Conservation (phyloP, 2,888 invertebrate genomes). For the Biston stratarius region DNA sequence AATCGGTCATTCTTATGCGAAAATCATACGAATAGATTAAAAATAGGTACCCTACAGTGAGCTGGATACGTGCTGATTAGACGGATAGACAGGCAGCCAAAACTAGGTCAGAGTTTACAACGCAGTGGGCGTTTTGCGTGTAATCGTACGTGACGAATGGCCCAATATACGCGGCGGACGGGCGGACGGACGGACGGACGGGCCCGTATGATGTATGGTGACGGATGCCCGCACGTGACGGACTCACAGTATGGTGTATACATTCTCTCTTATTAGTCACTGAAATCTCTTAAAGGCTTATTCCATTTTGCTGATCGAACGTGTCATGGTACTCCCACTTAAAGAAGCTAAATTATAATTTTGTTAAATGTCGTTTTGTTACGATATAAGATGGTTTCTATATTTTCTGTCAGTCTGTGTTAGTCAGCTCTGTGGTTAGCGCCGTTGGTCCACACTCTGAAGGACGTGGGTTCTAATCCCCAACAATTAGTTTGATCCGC, state of each 20-base stretch:
- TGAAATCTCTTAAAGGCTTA: background rate
- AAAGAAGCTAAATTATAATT: too few relatives aligned
- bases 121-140: constrained; percentile 33
- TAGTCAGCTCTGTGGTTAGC: too few relatives aligned
- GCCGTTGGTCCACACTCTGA: too few relatives aligned
- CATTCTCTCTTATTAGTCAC: background rate
- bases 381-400: background rate
- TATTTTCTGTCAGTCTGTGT: too few relatives aligned
- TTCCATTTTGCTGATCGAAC: background rate
- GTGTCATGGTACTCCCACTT: background rate
- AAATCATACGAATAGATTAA: too few relatives aligned
- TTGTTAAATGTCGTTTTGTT: too few relatives aligned
- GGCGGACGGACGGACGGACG: constrained; percentile 24
- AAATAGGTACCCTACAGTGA: too few relatives aligned
- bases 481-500: too few relatives aligned
- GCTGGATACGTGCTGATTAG: constrained; percentile 1
- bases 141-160: constrained; percentile 43
- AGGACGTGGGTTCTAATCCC: too few relatives aligned
- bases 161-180: constrained; percentile 32
- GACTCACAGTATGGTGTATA: background rate
- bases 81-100: background rate
- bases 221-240: constrained; percentile 2
- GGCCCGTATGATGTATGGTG: constrained; percentile 18
- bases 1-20: too few relatives aligned
- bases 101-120: constrained; percentile 26